phyloP scores from a whole-genome alignment of 2,113 vertebrate genomes.

The Epinephelus cyanopodus region DNA sequence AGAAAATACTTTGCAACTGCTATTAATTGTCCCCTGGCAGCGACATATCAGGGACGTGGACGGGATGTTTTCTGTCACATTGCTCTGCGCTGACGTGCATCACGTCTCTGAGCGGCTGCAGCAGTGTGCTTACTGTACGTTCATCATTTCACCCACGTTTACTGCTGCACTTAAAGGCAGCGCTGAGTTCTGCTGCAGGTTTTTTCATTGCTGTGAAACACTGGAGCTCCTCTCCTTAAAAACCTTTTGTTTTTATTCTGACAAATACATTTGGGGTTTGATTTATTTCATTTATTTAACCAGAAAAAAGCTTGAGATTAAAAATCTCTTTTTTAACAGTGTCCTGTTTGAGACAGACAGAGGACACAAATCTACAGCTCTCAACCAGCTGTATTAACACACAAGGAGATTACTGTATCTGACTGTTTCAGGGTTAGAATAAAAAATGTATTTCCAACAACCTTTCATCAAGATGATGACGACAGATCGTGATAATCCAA shows the following conservation, averaged over 20 bases:
- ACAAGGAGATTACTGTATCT: too few species aligned
- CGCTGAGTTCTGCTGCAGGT: background rate
- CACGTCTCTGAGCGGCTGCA: background rate
- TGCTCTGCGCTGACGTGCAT: background rate
- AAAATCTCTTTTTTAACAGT: too few species aligned
- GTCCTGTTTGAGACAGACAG: too few species aligned
- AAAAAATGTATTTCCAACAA: too few species aligned
- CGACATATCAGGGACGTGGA: constrained; percentile 34
- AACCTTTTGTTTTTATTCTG: background rate
- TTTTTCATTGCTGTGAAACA: background rate
- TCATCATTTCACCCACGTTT: constrained; percentile 7
- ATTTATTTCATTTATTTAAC: background rate
- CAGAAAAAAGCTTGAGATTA: too few species aligned
- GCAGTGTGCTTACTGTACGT: background rate
- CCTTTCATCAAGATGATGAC: too few species aligned
- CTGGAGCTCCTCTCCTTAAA: background rate
- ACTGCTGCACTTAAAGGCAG: background rate
- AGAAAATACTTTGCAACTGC: constrained; percentile 43
- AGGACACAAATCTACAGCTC: too few species aligned
- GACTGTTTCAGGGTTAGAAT: too few species aligned
- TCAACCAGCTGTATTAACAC: too few species aligned
- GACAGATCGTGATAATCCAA: too few species aligned
- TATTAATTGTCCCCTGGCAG: constrained; percentile 42
- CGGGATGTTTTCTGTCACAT: constrained; percentile 14
- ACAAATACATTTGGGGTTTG: background rate